phyloP scores from a whole-genome alignment of 2,797 vertebrate species.

The Protosalanx chinensis region DNA sequence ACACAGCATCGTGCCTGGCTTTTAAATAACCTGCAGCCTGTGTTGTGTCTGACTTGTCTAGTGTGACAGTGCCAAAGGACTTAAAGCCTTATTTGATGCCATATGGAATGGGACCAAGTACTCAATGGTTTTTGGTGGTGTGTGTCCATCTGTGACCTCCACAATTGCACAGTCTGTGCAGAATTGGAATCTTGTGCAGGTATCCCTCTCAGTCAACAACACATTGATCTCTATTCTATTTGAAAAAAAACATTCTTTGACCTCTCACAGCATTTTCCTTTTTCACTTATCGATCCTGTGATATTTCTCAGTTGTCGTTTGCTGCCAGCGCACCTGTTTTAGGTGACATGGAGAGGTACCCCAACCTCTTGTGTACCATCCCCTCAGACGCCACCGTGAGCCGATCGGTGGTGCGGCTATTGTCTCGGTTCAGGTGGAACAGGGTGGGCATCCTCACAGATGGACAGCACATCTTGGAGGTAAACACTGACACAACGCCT shows the following conservation, averaged over 20 bases:
- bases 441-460: constrained; percentile 83
- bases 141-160: constrained; percentile 84
- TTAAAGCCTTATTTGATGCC: constrained; percentile 89
- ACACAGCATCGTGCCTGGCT: too few species aligned
- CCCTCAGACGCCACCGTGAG: constrained; percentile 85
- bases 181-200: constrained; percentile 84
- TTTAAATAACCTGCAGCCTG: too few species aligned
- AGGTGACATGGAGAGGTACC: constrained; percentile 83
- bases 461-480: constrained; percentile 80
- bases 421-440: constrained; percentile 82
- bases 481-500: constrained; percentile 47
- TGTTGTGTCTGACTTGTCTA: constrained; percentile 39
- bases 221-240: neutral
- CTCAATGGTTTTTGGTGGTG: constrained; percentile 87
- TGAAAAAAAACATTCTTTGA: too few species aligned
- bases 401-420: constrained; percentile 81
- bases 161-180: constrained; percentile 81
- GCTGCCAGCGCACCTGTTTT: constrained; percentile 75
- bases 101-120: constrained; percentile 86
- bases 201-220: constrained; percentile 37
- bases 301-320: constrained; percentile 81
- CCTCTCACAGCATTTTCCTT: too few species aligned
- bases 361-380: constrained; percentile 85
- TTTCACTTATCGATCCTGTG: neutral
- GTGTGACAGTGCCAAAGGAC: constrained; percentile 82